Base-by-base conservation (phyloP, 2,888 invertebrate species). In the Ectemnius lituratus region DNA sequence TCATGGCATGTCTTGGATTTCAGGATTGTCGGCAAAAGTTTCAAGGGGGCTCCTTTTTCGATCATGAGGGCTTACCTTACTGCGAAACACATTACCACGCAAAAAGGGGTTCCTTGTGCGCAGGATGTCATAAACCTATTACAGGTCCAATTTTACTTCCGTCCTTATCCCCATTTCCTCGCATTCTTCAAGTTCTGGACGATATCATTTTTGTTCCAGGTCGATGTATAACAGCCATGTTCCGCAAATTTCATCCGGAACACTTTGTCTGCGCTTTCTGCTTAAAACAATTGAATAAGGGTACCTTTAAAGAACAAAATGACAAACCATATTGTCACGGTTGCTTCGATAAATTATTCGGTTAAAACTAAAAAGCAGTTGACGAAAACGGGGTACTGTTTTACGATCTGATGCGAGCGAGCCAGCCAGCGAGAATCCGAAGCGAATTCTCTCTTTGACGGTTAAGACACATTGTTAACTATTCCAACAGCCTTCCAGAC, bases 201-300 rank as follows among this genome's bases (percentile, higher is more conserved):
- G 14, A 13, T 58, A 14, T 45, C 14, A 11, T 70, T n/a, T 60
- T 79, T 80, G 66, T 80, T 80, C 68, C 88, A 92, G 93, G 97
- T 70, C 96, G 99, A 49, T 99, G 99, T 92, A 99, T 99, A 90
- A 99, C 99, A 0, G 99, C 99, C 80, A 99, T 99, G 98, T 98
- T 97, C 92, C 93, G 97, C 85, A 99, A 99, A 92, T 99, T 98
- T 94, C 99, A 99, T 92, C 99, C 99, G 0, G 99, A 99, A 91
- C 99, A 99, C 92, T 99, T 99, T 90, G 98, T 98, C 6, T 99
- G 99, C 92, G 98, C 99, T n/a, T 99, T 99, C 93, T 99, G 99
- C 89, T 93, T 98, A 78, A 96, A 98, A 88, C 99, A 99, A 90
- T 94, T 99, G 83, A 99, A 99, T 92, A 99, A 99, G 91, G 99